phyloP scores from a whole-genome alignment of 2,888 invertebrate genomes.

The Teleogryllus oceanicus region DNA sequence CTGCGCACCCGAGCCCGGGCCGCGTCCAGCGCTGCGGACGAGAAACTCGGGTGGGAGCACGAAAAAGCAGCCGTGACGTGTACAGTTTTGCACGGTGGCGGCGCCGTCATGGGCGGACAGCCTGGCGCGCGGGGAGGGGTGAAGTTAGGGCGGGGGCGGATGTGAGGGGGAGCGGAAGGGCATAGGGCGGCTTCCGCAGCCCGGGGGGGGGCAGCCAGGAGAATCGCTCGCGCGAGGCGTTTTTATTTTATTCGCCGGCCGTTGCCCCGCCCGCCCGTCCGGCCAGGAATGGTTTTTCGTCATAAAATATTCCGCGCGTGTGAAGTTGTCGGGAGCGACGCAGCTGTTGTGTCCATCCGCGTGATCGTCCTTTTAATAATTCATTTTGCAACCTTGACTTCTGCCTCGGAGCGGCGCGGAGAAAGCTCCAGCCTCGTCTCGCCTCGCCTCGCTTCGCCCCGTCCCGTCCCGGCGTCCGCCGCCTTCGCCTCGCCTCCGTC shows the following conservation, averaged over 20 bases:
- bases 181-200: too few species aligned
- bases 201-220: too few species aligned
- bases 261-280: not conserved
- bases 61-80: not conserved
- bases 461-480: too few species aligned
- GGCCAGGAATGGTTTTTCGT: not conserved
- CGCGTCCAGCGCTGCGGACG: not conserved
- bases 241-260: not conserved
- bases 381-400: conserved; percentile 7
- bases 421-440: too few species aligned
- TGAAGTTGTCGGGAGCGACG: not conserved
- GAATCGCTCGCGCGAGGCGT: not conserved
- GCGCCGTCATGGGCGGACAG: not conserved
- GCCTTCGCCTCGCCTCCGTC: too few species aligned
- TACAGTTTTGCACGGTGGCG: not conserved
- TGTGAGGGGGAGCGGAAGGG: too few species aligned
- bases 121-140: not conserved
- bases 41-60: not conserved
- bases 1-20: not conserved
- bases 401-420: not conserved
- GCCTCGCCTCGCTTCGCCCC: too few species aligned
- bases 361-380: conserved; percentile 10
- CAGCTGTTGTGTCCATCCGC: conserved; percentile 6
- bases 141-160: not conserved
- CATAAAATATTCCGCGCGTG: conserved; percentile 6